phyloP scores from a whole-genome alignment of 2,888 invertebrate genomes.

The Pimpla rufipes region DNA sequence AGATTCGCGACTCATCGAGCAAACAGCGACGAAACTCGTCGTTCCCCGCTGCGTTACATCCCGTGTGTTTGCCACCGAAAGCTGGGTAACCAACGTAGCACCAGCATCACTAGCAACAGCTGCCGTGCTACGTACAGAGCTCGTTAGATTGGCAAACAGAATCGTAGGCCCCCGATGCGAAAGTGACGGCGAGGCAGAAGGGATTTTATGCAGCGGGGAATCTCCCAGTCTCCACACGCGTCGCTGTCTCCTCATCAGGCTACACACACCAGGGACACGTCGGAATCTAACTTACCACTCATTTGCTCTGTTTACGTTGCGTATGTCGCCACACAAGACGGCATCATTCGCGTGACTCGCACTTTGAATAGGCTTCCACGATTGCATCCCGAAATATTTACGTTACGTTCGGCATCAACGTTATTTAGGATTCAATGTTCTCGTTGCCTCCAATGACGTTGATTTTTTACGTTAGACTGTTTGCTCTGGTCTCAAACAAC shows the following conservation, averaged over 20 bases:
- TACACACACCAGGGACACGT: neutral
- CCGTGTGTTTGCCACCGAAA: conserved; percentile 23
- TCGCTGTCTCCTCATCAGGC: neutral
- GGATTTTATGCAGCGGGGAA: conserved; percentile 1
- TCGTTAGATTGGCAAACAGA: conserved; percentile 44
- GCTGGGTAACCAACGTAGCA: neutral
- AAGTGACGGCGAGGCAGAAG: neutral
- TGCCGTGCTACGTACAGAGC: conserved; percentile 5
- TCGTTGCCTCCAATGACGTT: no score
- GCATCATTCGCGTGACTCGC: no score
- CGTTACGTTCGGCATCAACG: no score
- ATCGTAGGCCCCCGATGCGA: neutral
- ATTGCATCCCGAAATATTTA: no score
- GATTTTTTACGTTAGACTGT: no score
- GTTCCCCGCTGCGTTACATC: conserved; percentile 3
- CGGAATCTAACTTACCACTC: neutral
- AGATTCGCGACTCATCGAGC: neutral
- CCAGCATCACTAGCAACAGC: neutral
- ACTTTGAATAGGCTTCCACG: no score
- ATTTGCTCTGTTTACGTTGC: neutral
- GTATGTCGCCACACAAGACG: no score
- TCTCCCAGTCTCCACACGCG: neutral
- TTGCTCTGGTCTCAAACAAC: no score
- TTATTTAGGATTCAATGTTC: no score
- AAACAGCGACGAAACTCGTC: conserved; percentile 19